A percentile compares a stretch with the other conserved stretches of the same genome.
Conservation (phyloP, 2,797 vertebrate genomes). For the Ammospiza maritima region DNA sequence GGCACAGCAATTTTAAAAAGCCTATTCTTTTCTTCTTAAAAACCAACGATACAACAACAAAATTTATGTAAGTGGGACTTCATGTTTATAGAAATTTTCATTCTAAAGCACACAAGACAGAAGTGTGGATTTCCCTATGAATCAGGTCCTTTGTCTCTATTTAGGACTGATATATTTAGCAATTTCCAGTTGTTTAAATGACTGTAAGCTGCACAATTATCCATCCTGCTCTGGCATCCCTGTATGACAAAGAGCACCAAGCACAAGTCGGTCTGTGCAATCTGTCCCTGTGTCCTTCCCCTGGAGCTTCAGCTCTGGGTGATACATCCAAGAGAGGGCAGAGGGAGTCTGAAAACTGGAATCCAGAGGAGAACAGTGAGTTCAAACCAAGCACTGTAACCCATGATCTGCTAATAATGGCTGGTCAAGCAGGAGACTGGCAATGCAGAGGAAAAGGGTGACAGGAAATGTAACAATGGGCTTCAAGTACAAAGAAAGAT, state of each 20-base stretch:
- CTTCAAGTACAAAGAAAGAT: neutral
- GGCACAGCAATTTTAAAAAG: conserved; percentile 36
- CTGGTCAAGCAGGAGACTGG: neutral
- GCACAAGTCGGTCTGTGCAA: neutral
- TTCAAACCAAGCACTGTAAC: neutral
- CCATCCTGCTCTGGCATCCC: neutral
- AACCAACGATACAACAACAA: neutral
- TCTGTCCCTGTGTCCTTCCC: neutral
- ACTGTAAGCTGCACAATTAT: neutral
- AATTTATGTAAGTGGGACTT: neutral
- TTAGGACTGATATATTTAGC: neutral
- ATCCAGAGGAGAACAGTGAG: neutral
- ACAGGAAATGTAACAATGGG: neutral
- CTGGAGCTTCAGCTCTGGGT: neutral
- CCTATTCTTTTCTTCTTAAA: neutral
- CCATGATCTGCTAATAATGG: neutral
- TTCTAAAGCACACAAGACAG: neutral
- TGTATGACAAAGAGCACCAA: neutral
- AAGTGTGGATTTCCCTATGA: neutral
- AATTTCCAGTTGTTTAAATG: neutral
- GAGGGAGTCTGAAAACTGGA: neutral
- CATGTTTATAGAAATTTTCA: conserved; percentile 37
- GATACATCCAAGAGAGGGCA: neutral
- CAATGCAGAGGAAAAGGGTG: neutral
- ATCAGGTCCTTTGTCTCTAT: neutral